Base-by-base conservation (phyloP, 2,797 vertebrate genomes). In the Acanthurus lineatus region DNA sequence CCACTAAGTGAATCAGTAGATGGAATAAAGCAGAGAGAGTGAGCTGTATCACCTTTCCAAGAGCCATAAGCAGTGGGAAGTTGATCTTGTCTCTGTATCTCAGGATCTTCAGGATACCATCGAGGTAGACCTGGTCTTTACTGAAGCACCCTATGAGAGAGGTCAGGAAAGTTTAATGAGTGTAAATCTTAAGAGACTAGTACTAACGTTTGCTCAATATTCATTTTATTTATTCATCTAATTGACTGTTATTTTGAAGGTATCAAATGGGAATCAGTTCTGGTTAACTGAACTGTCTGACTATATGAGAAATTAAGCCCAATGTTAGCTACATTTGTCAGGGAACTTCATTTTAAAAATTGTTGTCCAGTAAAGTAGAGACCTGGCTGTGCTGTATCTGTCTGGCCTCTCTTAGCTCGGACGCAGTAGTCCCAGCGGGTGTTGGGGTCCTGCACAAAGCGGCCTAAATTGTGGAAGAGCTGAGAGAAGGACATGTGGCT, bases 391-490 rank as follows among this genome's bases (percentile, higher is more conserved):
- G 96, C 95, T 2, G 98, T 99, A 83, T 99, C 94, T 0, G 90
- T 96, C 95, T 96, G 97, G 35, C 98, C 97, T 25, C 98, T 95
- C 93, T 99, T 99, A 87, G 97, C 97, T 63, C 98, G 95, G 10
- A 99, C 96, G 0, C 98, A 99, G 87, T 98, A 99, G 88, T 98
- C 97, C 98, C 97, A 99, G 82, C 97, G 95, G 0, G 98, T 99
- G 60, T 89, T 95, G 78, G 97, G 96, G 82, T 99, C 97, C 71
- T 95, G 95, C 61, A 99, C 96, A 70, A 99, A 99, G 66, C 79
- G 95, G 3, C 96, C 96, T 49, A 99, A 93, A 0, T 95, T 92
- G 67, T 89, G 91, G 91, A 98, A 99, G 60, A 99, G 97, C 77
- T 97, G 93, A 0, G 93, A 86, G 82, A 99, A 99, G 77, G 97